Evolutionary conservation across 37 sponge, comb jelly and placozoan genomes (phyloP).

Genomic region (Dysidea cf. avara): DNA sequence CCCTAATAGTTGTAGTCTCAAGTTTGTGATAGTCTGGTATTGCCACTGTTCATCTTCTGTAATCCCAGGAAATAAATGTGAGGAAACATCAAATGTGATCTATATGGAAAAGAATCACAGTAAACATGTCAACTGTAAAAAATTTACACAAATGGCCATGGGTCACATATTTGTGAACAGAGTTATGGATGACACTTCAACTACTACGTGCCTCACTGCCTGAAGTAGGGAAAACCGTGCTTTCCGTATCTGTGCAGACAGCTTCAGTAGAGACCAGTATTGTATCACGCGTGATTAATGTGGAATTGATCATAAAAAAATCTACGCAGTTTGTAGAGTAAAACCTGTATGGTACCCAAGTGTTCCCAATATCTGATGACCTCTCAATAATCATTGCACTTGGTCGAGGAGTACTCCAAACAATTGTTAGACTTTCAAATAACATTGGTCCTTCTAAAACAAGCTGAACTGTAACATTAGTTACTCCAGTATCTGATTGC

Average conservation of each 20-base stretch:
- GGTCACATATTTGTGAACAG: too few species aligned
- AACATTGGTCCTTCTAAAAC: slow-evolving; percentile 57
- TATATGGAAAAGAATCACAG: too few species aligned
- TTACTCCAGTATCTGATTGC: too few species aligned
- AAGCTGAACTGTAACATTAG: slow-evolving; percentile 29
- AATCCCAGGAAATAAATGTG: slow-evolving; percentile 22
- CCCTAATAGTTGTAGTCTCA: slow-evolving; percentile 45
- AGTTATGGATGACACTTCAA: too few species aligned
- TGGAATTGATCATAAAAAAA: slow-evolving; percentile 18
- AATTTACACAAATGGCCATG: too few species aligned
- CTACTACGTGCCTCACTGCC: too few species aligned
- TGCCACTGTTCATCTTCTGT: neutral
- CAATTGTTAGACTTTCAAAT: slow-evolving; percentile 34
- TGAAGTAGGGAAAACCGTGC: too few species aligned
- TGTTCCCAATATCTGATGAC: slow-evolving; percentile 52
- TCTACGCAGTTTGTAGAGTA: slow-evolving; percentile 46
- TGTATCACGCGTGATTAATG: neutral
- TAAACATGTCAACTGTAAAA: too few species aligned
- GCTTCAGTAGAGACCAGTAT: too few species aligned
- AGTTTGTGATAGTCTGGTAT: slow-evolving; percentile 61
- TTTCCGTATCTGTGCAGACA: too few species aligned
- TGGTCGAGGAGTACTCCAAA: slow-evolving; percentile 47
- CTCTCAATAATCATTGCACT: slow-evolving; percentile 62
- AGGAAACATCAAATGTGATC: slow-evolving; percentile 48
- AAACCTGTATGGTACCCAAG: slow-evolving; percentile 61